Percentiles rank a stretch among this genome's conserved stretches.
Conservation (phyloP, 2,888 invertebrate genomes). For the Tiliacea citrago region DNA sequence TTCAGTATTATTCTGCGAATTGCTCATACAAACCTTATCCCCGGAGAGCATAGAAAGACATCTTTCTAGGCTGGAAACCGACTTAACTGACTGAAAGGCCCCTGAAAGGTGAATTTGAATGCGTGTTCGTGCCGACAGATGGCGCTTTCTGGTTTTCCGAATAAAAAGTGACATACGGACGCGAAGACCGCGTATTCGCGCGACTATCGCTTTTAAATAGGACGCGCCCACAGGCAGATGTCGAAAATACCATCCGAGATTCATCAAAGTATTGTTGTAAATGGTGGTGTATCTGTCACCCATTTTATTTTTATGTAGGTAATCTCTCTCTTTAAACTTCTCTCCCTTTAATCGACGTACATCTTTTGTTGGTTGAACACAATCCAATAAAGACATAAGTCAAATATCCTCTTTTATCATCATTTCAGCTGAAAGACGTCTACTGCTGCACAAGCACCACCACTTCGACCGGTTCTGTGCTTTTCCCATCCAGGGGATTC, state of each 20-base stretch:
- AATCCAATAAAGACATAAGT: background rate
- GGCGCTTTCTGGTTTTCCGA: no score
- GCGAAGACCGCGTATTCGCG: no score
- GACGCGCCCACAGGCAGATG: background rate
- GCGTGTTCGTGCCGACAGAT: no score
- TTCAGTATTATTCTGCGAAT: conserved; percentile 6
- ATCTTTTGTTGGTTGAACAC: background rate
- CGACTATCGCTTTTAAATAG: no score
- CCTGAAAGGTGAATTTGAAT: background rate
- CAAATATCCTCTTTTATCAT: no score
- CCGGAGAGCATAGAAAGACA: background rate
- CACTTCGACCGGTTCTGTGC: no score
- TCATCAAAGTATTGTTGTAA: background rate
- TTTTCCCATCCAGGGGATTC: no score
- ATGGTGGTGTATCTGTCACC: background rate
- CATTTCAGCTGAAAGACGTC: no score
- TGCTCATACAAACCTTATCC: background rate
- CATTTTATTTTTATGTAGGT: background rate
- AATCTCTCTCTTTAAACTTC: background rate
- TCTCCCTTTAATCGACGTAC: background rate
- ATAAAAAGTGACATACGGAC: no score
- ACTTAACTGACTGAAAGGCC: background rate
- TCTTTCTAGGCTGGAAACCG: no score
- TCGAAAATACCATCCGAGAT: background rate
- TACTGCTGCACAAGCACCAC: no score